Conservation (phyloP, 2,888 invertebrate species). For the Mythimna impura region DNA sequence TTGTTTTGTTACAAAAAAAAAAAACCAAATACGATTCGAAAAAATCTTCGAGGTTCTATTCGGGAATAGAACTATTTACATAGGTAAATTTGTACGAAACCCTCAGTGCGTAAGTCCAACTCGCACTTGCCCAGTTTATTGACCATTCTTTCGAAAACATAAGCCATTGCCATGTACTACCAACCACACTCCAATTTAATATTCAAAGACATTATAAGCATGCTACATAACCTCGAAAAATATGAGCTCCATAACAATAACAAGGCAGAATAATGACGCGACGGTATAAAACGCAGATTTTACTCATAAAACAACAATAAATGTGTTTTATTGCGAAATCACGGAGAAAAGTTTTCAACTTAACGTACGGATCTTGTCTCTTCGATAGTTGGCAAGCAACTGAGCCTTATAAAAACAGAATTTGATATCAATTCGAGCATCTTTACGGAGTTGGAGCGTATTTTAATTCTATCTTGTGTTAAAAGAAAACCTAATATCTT, state of each 20-base stretch:
- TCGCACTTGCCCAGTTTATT: too few relatives aligned
- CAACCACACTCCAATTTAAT: constrained; percentile 3
- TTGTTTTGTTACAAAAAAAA: too few relatives aligned
- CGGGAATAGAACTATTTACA: too few relatives aligned
- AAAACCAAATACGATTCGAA: too few relatives aligned
- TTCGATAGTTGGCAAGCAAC: constrained; percentile 61
- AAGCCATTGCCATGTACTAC: background rate
- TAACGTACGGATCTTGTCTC: constrained; percentile 52
- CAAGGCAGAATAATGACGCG: constrained; percentile 28
- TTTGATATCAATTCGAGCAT: constrained; percentile 56
- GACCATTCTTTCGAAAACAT: background rate
- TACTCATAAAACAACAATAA: constrained; percentile 67
- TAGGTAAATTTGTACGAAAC: too few relatives aligned
- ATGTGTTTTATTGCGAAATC: constrained; percentile 65
- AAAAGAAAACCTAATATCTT: background rate
- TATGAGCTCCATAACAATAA: constrained; percentile 42
- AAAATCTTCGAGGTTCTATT: too few relatives aligned
- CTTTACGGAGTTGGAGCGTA: constrained; percentile 36
- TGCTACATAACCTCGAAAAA: constrained; percentile 37
- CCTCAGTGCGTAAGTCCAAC: too few relatives aligned
- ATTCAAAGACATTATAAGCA: constrained; percentile 16
- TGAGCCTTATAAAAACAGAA: constrained; percentile 62
- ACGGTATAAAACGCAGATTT: constrained; percentile 66
- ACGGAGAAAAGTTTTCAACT: constrained; percentile 66
- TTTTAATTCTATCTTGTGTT: constrained; percentile 36